phyloP scores from a whole-genome alignment of 2,113 vertebrate genomes.

The Menura novaehollandiae region DNA sequence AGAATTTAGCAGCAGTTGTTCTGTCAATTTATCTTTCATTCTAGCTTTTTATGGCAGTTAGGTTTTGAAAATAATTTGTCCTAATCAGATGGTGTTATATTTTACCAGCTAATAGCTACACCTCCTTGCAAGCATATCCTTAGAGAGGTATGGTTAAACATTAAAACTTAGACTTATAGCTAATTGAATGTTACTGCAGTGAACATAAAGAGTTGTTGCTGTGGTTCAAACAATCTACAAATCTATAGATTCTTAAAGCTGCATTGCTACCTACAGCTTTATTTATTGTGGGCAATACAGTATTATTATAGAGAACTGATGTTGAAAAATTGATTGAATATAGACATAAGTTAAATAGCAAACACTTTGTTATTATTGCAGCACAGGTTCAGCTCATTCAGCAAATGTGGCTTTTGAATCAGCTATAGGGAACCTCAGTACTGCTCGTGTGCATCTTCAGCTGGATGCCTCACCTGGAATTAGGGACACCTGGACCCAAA shows the following conservation, averaged over 20 bases:
- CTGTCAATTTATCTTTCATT: constrained; percentile 68
- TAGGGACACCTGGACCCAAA: neutral
- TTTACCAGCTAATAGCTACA: constrained; percentile 22
- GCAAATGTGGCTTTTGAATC: rapidly evolving
- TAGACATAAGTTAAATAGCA: neutral
- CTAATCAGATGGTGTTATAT: constrained; percentile 33
- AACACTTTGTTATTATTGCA: neutral
- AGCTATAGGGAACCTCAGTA: neutral
- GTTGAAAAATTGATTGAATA: neutral
- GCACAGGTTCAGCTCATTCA: neutral
- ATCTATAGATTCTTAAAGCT: neutral
- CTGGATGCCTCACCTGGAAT: neutral
- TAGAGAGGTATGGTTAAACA: constrained; percentile 10
- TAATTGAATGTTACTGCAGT: constrained; percentile 30
- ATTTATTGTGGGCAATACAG: neutral
- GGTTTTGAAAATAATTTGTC: constrained; percentile 58
- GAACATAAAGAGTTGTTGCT: neutral
- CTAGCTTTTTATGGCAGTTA: constrained; percentile 51
- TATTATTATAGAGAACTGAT: neutral
- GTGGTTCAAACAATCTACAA: neutral
- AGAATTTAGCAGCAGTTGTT: constrained; percentile 70
- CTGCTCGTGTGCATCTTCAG: neutral
- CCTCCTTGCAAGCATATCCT: constrained; percentile 19
- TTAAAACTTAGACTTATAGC: neutral
- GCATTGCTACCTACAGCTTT: neutral